phyloP scores from a whole-genome alignment of 2,113 vertebrate genomes.

The Polypterus senegalus region DNA sequence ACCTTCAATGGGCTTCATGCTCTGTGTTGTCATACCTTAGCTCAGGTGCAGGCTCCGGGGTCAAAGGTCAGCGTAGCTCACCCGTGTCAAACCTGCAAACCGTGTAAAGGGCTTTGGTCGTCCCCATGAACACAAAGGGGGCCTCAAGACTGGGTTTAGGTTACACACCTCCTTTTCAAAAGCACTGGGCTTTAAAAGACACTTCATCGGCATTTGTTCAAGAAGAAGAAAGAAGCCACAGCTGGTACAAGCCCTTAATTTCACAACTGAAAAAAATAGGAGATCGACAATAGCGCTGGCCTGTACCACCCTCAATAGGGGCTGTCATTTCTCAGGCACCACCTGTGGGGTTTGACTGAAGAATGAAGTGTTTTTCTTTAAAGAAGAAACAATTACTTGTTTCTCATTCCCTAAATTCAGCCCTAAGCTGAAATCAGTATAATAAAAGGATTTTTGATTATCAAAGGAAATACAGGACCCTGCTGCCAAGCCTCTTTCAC shows the following conservation, averaged over 20 bases:
- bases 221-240: constrained; percentile 9
- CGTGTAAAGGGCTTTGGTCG: constrained; percentile 40
- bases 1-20: background rate
- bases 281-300: background rate
- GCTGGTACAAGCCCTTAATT: background rate
- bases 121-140: constrained; percentile 38
- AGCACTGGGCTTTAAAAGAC: constrained; percentile 28
- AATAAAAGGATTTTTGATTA: too few relatives aligned
- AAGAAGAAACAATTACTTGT: too few relatives aligned
- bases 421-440: too few relatives aligned
- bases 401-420: too few relatives aligned
- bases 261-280: background rate
- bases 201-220: constrained; percentile 33
- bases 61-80: constrained; percentile 32
- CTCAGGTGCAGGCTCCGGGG: constrained; percentile 7
- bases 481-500: too few relatives aligned
- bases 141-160: constrained; percentile 41
- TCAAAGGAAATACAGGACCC: too few relatives aligned
- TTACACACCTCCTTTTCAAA: constrained; percentile 49
- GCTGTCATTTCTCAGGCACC: too few relatives aligned
- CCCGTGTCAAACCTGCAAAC: constrained; percentile 17
- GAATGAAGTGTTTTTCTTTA: too few relatives aligned
- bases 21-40: background rate
- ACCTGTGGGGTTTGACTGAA: too few relatives aligned
- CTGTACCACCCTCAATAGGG: too few relatives aligned